Conservation (phyloP, 2,113 vertebrate genomes). For the Empidonax alnorum region DNA sequence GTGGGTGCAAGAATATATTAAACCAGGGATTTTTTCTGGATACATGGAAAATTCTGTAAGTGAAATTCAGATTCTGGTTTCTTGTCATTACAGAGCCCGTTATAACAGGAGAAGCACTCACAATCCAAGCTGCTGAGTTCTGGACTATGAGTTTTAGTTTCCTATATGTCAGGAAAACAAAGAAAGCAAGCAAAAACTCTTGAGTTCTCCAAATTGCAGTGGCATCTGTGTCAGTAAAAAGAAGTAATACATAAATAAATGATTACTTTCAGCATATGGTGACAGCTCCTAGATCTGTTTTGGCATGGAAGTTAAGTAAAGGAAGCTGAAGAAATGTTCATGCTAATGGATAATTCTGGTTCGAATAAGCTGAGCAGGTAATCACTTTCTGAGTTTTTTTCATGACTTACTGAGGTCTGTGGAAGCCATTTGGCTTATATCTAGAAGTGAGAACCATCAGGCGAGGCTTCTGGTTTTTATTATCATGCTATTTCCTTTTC, state of each 20-base stretch:
- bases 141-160: not conserved
- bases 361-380: not conserved
- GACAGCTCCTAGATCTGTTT: not conserved
- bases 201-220: not conserved
- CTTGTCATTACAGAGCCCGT: not conserved
- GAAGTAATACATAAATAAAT: conserved; percentile 9
- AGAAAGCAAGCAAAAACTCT: not conserved
- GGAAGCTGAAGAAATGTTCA: not conserved
- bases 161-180: not conserved
- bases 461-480: not conserved
- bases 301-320: not conserved
- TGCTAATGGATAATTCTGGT: not conserved
- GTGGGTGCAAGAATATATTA: not conserved
- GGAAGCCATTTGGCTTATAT: not conserved
- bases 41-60: not conserved
- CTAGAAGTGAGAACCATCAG: not conserved
- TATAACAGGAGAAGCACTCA: not conserved
- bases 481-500: not conserved
- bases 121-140: not conserved
- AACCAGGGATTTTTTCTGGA: not conserved
- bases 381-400: not conserved
- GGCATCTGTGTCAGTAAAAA: conserved; percentile 9
- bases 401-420: not conserved
- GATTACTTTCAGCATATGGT: not conserved
- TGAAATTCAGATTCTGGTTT: not conserved